Conservation (phyloP, 2,113 vertebrate species). For the Pelecanus crispus region DNA sequence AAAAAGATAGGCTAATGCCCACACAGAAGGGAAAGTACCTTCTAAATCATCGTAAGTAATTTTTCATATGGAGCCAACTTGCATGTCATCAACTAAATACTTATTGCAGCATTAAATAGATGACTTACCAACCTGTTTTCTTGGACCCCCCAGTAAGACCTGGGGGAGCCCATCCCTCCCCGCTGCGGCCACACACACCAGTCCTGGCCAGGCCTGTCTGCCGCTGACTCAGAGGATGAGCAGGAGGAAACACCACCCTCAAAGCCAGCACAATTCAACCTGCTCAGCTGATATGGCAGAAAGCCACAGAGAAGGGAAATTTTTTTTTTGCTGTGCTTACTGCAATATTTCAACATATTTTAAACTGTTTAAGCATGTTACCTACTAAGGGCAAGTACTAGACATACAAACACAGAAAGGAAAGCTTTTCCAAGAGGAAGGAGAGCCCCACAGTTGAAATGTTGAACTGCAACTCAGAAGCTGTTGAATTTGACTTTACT, state of each 20-base stretch:
- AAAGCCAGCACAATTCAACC: not conserved
- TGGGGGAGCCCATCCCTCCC: not conserved
- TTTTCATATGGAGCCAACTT: not conserved
- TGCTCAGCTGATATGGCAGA: not conserved
- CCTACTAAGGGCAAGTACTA: not conserved
- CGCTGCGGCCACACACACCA: accelerated
- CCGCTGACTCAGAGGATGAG: not conserved
- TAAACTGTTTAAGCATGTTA: not conserved
- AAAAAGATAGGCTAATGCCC: not conserved
- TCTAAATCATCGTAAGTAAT: not conserved
- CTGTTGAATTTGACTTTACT: not conserved
- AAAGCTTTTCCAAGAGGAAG: not conserved
- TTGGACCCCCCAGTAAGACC: not conserved
- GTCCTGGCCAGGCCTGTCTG: not conserved
- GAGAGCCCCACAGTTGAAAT: not conserved
- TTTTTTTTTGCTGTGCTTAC: not conserved
- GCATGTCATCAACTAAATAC: not conserved
- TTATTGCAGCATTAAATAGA: not conserved
- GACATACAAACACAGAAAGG: not conserved
- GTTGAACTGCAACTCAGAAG: not conserved
- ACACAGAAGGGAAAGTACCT: not conserved
- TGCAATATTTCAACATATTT: not conserved
- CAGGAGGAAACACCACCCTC: not conserved
- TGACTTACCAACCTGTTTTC: not conserved
- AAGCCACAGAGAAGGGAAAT: not conserved